Conservation (phyloP, 64 coral and sea anemone genomes). For the Pachyseris speciosa region DNA sequence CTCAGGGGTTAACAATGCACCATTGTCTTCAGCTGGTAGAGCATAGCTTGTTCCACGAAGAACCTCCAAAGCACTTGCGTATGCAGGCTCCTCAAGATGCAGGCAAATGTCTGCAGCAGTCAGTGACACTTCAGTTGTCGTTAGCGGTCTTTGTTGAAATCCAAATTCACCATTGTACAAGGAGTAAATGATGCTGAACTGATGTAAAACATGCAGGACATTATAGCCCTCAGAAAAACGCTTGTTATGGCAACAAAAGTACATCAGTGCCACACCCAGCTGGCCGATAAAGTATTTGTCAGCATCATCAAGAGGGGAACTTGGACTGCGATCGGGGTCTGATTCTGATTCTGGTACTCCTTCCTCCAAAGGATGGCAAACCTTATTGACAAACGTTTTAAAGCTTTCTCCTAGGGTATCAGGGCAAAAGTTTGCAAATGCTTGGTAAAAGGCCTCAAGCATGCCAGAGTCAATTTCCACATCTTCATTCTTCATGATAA, state of each 20-base stretch:
- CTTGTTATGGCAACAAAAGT: slow-evolving; percentile 2
- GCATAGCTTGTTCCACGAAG: slow-evolving; percentile 63
- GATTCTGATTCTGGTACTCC: not conserved
- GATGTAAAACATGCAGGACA: slow-evolving; percentile 51
- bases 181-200: slow-evolving; percentile 58
- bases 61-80: slow-evolving; percentile 56
- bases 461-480: slow-evolving; percentile 21
- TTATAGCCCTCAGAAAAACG: slow-evolving; percentile 30
- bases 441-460: slow-evolving; percentile 29
- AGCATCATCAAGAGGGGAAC: slow-evolving; percentile 24
- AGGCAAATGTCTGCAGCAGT: slow-evolving; percentile 69
- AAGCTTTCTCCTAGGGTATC: slow-evolving; percentile 40
- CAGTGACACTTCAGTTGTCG: slow-evolving; percentile 18
- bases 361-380: slow-evolving; percentile 4
- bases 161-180: slow-evolving; percentile 49
- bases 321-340: slow-evolving; percentile 20
- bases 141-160: not conserved
- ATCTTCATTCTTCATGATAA: slow-evolving; percentile 49
- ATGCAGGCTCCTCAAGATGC: slow-evolving; percentile 7
- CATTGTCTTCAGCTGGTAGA: not conserved
- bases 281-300: slow-evolving; percentile 59
- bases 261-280: slow-evolving; percentile 73
- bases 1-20: not conserved
- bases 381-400: slow-evolving; percentile 9
- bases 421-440: not conserved